A percentile compares a stretch with the other conserved stretches of the same genome.
Evolutionary conservation across 2,888 invertebrate species (phyloP).

Genomic region (Herminia tarsipennalis): DNA sequence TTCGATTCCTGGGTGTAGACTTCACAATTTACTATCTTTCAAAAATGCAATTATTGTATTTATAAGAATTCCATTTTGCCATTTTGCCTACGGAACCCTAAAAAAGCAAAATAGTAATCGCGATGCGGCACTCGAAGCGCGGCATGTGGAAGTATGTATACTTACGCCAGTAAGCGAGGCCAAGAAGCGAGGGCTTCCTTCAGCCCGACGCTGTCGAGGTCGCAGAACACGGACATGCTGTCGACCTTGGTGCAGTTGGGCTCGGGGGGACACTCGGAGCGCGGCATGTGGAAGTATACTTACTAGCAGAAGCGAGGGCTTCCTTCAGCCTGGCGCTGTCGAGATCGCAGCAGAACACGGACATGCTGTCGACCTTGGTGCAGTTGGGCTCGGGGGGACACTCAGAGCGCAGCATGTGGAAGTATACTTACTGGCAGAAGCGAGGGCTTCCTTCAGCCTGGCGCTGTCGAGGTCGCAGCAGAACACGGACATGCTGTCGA

Average conservation of each 20-base stretch:
- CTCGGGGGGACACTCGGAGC: constrained; percentile 69
- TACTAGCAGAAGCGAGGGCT: constrained; percentile 73
- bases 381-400: constrained; percentile 74
- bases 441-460: constrained; percentile 83
- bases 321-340: constrained; percentile 83
- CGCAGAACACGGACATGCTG: constrained; percentile 88
- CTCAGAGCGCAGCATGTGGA: constrained; percentile 70
- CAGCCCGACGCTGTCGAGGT: constrained; percentile 84
- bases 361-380: constrained; percentile 70
- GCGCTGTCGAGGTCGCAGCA: constrained; percentile 88
- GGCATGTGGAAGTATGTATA: no score
- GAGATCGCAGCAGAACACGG: constrained; percentile 89
- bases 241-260: no score
- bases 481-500: constrained; percentile 83
- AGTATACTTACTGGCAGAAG: constrained; percentile 73
- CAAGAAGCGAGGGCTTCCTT: constrained; percentile 82
- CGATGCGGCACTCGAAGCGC: no score
- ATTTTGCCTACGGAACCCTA: no score
- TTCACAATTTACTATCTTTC: no score
- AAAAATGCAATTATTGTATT: no score
- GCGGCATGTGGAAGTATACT: constrained; percentile 80
- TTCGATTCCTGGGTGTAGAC: no score
- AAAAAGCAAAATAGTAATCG: no score
- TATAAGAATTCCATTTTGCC: no score
- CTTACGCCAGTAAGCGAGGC: no score